Evolutionary conservation across 2,888 invertebrate species (phyloP).

Genomic region (Iphiclides podalirius): DNA sequence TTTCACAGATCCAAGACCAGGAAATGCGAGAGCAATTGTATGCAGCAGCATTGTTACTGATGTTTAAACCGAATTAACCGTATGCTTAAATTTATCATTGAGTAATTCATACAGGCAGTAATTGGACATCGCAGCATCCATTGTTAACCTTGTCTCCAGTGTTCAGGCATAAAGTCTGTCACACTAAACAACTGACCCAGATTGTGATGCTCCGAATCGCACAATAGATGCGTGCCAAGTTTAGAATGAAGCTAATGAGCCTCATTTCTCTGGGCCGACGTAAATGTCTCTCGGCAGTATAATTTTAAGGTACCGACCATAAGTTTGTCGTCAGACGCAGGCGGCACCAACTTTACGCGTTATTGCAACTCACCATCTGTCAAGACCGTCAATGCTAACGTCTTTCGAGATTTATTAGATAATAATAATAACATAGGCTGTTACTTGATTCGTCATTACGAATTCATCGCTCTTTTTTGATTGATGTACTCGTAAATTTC

Average conservation of each 20-base stretch:
- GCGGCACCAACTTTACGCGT: slow-evolving; percentile 24
- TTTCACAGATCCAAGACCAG: too few species aligned
- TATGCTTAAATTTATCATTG: neutral
- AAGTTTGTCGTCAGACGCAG: slow-evolving; percentile 27
- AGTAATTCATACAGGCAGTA: slow-evolving; percentile 24
- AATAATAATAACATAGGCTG: slow-evolving; percentile 12
- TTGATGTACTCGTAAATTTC: too few species aligned
- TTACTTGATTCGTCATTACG: slow-evolving; percentile 10
- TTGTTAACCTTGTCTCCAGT: slow-evolving; percentile 36
- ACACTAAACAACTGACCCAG: slow-evolving; percentile 73
- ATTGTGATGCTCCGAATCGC: slow-evolving; percentile 66
- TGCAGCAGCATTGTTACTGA: neutral
- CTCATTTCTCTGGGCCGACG: slow-evolving; percentile 3
- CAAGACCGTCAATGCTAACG: slow-evolving; percentile 15
- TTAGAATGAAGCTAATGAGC: slow-evolving; percentile 38
- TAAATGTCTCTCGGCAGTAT: slow-evolving; percentile 15
- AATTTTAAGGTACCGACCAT: slow-evolving; percentile 24
- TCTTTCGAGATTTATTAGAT: slow-evolving; percentile 18
- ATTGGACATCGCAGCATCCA: slow-evolving; percentile 32
- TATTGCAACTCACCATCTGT: slow-evolving; percentile 22
- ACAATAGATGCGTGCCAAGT: slow-evolving; percentile 60
- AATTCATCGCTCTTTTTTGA: slow-evolving; percentile 9
- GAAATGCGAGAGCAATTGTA: too few species aligned
- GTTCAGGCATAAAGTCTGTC: slow-evolving; percentile 47
- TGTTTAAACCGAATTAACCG: slow-evolving; percentile 11